Base-by-base conservation (phyloP, 2,888 invertebrate genomes). In the Griposia aprilina region DNA sequence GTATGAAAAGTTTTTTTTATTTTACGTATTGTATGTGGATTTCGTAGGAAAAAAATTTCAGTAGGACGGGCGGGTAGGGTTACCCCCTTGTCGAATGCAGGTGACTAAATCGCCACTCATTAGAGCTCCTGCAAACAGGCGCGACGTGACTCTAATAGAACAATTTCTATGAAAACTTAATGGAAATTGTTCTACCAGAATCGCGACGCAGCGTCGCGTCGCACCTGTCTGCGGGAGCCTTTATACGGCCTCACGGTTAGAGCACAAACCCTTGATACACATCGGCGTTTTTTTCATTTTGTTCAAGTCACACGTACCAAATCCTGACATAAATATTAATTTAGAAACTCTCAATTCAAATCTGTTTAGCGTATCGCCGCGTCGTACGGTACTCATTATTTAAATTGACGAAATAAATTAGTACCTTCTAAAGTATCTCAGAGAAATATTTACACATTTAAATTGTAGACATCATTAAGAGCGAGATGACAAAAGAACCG, bases 361-460 rank as follows among this genome's bases (percentile, higher is more conserved):
- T 50, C 13, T 15, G 17, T 59, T 52, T 23, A 59, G 36, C 30
- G 10, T 57, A 55, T 23, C 8, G 2, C 36, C 52, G 48, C 15
- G 0, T 23, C 48, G 26, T 59, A 83, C 7, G 17, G 26, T 26
- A 45, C 41, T 59, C 48, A 57, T 50, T 45, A 63, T 59, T 23
- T 63, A 30, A 74, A 82, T 82, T 66, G n/a, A 52, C 3, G 48
- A 78, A 82, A 66, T 70, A 50, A 69, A 83, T 70, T 8, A 65
- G 52, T 78, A 62, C 36, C 17, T 62, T 50, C 57, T 52, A n/a
- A 63, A 69, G 23, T 17, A 20, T 69, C 59, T 41, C 6, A 13
- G 48, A 50, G n/a, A 67, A 74, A 82, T 80, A 36, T 73, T 59
- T 60, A 17, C n/a, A 62, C 59, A 84, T 50, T 57, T 15, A 74